Evolutionary conservation across 2,888 invertebrate genomes (phyloP), one percentile per base, ranked within the genome.

Genomic region (Charanyca ferruginea): DNA sequence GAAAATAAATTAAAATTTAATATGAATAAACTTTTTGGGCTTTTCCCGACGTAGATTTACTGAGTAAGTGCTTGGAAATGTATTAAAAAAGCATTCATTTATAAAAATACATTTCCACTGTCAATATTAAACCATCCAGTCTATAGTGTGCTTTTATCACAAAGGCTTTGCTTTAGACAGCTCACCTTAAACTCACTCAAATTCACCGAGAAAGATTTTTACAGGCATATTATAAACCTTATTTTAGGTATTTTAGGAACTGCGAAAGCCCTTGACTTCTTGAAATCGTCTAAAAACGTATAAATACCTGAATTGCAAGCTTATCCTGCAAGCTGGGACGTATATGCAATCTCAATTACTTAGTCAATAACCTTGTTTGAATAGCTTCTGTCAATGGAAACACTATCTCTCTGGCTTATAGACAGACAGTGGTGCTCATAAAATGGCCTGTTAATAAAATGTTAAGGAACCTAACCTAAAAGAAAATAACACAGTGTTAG

Each of bases 321-420:
- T 45, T 35, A 60, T 38, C 11, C 20, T 4, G 45, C 42, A 63
- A 41, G 42, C 45, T 45, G 28, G 32, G 9, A 48, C 41, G 35
- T 66, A 72, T 66, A 65, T 61, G 58, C 63, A 61, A 77, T 73
- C 65, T 73, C 66, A 73, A 77, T 73, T n/a, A n/a, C n/a, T n/a
- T 77, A 76, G 57, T 52, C 59, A 49, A 73, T 79, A 79, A 79
- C 69, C 69, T 70, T 73, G 75, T 75, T 77, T 77, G 73, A 32
- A 59, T 66, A 52, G 63, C 54, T 65, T 62, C 51, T 65, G 66
- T 77, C 69, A 71, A 68, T 76, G 79, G 74, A 73, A 81, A 80
- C 80, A 32, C 25, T 55, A 73, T 74, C 38, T 55, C 45, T 44
- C 35, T 54, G 45, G 58, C 45, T 47, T 51, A 58, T 64, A 53